Percentiles rank a stretch among this genome's conserved stretches.
These are phyloP conservation scores for Pseudomugil gertrudae DNA, from an alignment of 2,797 vertebrate genomes.

Conservation along the genomic window DNA sequence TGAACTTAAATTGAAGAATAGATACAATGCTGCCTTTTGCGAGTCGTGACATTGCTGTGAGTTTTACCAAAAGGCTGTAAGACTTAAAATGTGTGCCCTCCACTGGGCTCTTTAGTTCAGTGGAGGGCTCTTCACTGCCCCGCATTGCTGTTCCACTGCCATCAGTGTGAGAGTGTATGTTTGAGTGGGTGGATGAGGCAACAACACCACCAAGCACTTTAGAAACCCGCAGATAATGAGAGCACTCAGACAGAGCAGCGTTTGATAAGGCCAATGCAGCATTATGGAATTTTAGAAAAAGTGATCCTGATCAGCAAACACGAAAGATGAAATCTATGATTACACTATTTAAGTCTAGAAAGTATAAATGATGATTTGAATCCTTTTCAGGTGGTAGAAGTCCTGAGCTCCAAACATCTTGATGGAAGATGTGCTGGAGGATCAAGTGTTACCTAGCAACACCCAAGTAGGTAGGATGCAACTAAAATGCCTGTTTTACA, in stretches of 20 bases:
- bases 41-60: constrained; percentile 3
- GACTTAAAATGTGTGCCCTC: neutral
- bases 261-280: neutral
- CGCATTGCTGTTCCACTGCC: neutral
- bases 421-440: constrained; percentile 31
- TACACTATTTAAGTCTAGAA: constrained; percentile 15
- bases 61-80: constrained; percentile 6
- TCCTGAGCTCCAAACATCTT: constrained; percentile 36
- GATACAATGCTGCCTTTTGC: neutral
- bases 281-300: neutral
- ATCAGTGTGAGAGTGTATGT: neutral
- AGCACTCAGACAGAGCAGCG: neutral
- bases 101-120: neutral
- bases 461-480: constrained; percentile 20
- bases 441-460: constrained; percentile 61
- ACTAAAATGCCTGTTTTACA: constrained; percentile 27
- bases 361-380: constrained; percentile 23
- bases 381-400: constrained; percentile 16
- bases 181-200: neutral
- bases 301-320: neutral
- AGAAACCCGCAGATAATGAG: neutral
- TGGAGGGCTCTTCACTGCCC: neutral
- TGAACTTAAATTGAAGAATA: neutral
- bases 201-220: neutral
- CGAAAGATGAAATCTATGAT: neutral